phyloP scores from a whole-genome alignment of 2,888 invertebrate genomes.

The Ochropleura plecta region DNA sequence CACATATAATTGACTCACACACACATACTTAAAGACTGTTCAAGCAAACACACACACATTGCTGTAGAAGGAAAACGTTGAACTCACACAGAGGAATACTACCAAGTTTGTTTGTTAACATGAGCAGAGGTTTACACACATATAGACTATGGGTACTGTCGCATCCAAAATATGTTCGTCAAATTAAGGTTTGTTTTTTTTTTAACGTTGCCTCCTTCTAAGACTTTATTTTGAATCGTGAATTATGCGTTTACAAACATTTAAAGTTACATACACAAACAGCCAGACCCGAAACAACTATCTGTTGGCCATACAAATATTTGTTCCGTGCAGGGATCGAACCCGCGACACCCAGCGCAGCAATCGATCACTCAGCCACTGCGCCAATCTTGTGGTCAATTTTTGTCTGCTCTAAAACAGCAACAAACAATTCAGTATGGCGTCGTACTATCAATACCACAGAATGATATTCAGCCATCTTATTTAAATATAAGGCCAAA shows the following conservation, averaged over 20 bases:
- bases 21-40: slow-evolving; percentile 12
- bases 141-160: slow-evolving; percentile 3
- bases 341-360: too few species aligned
- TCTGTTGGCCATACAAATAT: too few species aligned
- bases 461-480: neutral
- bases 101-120: slow-evolving; percentile 37
- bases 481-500: neutral
- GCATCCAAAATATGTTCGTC: neutral
- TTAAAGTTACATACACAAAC: too few species aligned
- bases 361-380: too few species aligned
- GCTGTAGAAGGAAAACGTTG: slow-evolving; percentile 38
- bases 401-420: neutral
- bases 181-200: too few species aligned
- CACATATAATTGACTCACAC: slow-evolving; percentile 45
- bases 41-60: slow-evolving; percentile 12
- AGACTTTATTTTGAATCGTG: too few species aligned
- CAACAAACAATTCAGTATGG: neutral
- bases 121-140: slow-evolving; percentile 37
- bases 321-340: too few species aligned
- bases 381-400: too few species aligned
- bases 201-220: too few species aligned
- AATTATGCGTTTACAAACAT: too few species aligned
- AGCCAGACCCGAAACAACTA: too few species aligned
- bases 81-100: slow-evolving; percentile 24
- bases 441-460: neutral